Percentiles rank a stretch among this genome's conserved stretches.
phyloP scores from a whole-genome alignment of 2,888 invertebrate genomes.

The Erebia ligea region DNA sequence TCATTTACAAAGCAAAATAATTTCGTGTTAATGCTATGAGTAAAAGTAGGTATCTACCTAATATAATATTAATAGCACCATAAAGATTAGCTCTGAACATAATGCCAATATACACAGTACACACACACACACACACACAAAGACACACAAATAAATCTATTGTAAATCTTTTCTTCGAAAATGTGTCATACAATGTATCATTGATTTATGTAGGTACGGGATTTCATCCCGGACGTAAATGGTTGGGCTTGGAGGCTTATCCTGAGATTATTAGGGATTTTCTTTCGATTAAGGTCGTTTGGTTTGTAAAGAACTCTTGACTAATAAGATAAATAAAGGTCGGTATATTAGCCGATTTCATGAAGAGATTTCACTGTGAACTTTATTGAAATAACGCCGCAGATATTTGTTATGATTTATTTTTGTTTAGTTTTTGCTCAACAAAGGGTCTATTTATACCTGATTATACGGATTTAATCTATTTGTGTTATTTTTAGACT shows the following conservation, averaged over 20 bases:
- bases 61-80: background rate
- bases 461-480: no score
- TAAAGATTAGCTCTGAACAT: conserved; percentile 8
- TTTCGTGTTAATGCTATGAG: background rate
- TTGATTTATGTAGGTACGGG: conserved; percentile 37
- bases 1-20: background rate
- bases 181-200: conserved; percentile 33
- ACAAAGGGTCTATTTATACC: background rate
- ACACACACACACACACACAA: no score
- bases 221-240: conserved; percentile 15
- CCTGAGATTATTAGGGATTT: conserved; percentile 45
- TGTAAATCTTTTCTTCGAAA: conserved; percentile 13
- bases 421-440: background rate
- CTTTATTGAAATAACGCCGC: no score
- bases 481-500: no score
- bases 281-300: conserved; percentile 32
- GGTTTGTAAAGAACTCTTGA: conserved; percentile 35
- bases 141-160: background rate
- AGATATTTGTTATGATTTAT: background rate
- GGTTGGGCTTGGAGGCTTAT: conserved; percentile 36
- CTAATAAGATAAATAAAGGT: conserved; percentile 31
- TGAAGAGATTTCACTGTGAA: background rate
- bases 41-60: background rate
- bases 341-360: conserved; percentile 13
- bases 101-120: background rate